phyloP scores from a whole-genome alignment of 2,113 vertebrate species.

The Benitochromis conjunctus region DNA sequence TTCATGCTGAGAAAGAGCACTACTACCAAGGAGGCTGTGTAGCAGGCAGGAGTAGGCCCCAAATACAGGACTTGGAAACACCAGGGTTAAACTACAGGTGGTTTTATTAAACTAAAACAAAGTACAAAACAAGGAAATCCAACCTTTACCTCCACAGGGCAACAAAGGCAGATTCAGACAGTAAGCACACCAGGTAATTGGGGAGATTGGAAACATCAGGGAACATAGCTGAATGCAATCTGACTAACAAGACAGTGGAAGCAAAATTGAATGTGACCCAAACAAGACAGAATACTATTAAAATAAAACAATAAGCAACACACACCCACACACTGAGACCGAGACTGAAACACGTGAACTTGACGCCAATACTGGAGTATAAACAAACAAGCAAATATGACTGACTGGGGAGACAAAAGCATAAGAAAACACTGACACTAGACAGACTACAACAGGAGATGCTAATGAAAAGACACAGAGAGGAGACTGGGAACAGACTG shows the following conservation, averaged over 20 bases:
- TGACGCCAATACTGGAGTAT: background rate
- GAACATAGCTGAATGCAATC: background rate
- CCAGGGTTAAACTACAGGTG: background rate
- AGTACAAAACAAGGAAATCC: background rate
- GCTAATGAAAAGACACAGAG: background rate
- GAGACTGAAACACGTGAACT: background rate
- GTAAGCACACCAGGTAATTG: background rate
- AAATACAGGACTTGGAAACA: background rate
- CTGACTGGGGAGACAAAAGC: background rate
- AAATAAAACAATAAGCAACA: background rate
- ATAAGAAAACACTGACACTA: background rate
- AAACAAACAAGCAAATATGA: background rate
- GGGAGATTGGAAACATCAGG: background rate
- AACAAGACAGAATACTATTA: background rate
- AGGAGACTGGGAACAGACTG: background rate
- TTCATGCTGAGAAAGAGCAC: background rate
- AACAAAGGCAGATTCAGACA: background rate
- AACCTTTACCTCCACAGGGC: background rate
- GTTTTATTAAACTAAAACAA: background rate
- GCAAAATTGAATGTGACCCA: background rate
- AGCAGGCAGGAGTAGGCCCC: background rate
- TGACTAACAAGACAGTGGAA: rapidly evolving
- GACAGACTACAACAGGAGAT: background rate
- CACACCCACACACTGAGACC: background rate
- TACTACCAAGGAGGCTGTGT: background rate